phyloP scores from a whole-genome alignment of 2,797 vertebrate genomes.

The Danio kyathit region DNA sequence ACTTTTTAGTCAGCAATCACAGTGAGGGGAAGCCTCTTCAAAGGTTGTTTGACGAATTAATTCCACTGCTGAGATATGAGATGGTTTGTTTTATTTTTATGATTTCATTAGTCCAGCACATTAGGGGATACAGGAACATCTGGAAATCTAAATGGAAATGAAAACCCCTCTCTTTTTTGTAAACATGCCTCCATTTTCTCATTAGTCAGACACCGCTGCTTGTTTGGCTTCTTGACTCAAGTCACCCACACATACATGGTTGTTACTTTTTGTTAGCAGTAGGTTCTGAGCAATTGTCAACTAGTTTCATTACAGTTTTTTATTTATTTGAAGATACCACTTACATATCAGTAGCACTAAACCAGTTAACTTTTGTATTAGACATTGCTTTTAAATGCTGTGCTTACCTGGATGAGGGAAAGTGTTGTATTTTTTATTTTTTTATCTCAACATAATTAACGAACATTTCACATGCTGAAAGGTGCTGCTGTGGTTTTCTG shows the following conservation, averaged over 20 bases:
- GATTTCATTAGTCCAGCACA: background rate
- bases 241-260: background rate
- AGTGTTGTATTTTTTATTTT: too few species aligned
- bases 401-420: too few species aligned
- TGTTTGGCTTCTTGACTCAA: conserved; percentile 18
- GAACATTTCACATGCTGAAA: too few species aligned
- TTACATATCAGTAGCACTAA: too few species aligned
- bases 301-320: too few species aligned
- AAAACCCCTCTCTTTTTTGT: background rate
- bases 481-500: too few species aligned
- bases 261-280: conserved; percentile 11
- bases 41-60: conserved; percentile 14
- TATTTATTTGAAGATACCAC: too few species aligned
- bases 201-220: conserved; percentile 8
- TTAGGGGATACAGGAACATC: conserved; percentile 26
- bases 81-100: background rate
- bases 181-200: conserved; percentile 24
- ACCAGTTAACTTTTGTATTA: too few species aligned
- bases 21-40: conserved; percentile 4
- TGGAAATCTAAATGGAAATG: conserved; percentile 27
- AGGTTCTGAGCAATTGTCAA: background rate
- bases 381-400: too few species aligned
- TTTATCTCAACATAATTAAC: too few species aligned
- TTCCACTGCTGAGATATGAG: conserved; percentile 7
- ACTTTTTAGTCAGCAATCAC: background rate